A percentile compares a stretch with the other conserved stretches of the same genome.
These are phyloP conservation scores for Crepidodera aurea DNA, from an alignment of 2,888 invertebrate genomes.

Conservation along the genomic window DNA sequence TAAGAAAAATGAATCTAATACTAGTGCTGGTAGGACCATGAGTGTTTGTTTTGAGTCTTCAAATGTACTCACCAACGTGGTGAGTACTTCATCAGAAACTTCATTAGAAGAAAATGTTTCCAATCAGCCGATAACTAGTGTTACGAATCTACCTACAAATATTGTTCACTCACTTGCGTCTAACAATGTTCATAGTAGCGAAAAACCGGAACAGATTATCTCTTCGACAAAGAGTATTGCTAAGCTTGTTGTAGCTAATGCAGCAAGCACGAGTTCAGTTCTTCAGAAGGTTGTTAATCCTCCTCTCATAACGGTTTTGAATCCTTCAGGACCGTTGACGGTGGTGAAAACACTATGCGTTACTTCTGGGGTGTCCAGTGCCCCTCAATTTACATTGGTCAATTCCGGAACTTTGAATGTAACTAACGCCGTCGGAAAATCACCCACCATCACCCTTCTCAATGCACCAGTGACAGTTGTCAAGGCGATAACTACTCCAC, in stretches of 20 bases:
- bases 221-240: constrained; percentile 45
- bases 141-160: constrained; percentile 34
- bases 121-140: constrained; percentile 21
- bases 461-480: constrained; percentile 59
- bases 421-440: constrained; percentile 53
- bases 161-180: constrained; percentile 29
- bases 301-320: constrained; percentile 59
- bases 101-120: constrained; percentile 21
- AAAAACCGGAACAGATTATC: constrained; percentile 29
- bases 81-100: constrained; percentile 27
- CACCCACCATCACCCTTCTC: constrained; percentile 57
- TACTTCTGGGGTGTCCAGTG: constrained; percentile 53
- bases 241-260: constrained; percentile 50
- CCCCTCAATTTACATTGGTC: constrained; percentile 58
- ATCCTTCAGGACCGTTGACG: constrained; percentile 57
- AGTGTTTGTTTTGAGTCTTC: constrained; percentile 58
- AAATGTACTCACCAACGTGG: constrained; percentile 50
- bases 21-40: constrained; percentile 51
- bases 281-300: constrained; percentile 54
- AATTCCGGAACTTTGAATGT: constrained; percentile 56
- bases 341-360: constrained; percentile 59
- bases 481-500: constrained; percentile 48
- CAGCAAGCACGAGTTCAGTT: constrained; percentile 41
- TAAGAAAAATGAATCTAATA: constrained; percentile 45
- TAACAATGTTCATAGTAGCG: constrained; percentile 24